A percentile compares a stretch with the other conserved stretches of the same genome.
Conservation (phyloP, 2,113 vertebrate species). For the Oxyruncus cristatus region DNA sequence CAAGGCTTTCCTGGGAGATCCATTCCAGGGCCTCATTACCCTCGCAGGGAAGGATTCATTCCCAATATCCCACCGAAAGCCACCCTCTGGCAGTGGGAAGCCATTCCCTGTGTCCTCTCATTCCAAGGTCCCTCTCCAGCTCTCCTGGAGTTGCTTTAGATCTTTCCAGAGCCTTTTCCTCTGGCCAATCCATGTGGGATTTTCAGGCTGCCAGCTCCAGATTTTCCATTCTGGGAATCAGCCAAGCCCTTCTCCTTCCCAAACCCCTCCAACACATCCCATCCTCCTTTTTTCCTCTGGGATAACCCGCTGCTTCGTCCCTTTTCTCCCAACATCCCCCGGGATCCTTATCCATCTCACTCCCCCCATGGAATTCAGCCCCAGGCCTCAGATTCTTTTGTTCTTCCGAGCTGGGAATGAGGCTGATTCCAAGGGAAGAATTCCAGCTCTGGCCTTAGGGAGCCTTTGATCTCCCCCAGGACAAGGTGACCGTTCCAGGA, state of each 20-base stretch:
- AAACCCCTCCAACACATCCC: neutral
- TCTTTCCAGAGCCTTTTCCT: neutral
- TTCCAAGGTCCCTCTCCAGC: neutral
- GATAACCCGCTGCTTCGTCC: neutral
- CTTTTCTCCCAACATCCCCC: neutral
- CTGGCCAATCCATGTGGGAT: neutral
- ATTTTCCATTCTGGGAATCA: neutral
- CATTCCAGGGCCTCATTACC: neutral
- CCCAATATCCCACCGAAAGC: neutral
- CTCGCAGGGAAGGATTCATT: neutral
- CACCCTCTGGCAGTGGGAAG: neutral
- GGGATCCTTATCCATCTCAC: neutral
- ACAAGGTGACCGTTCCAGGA: neutral
- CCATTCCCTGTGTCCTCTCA: neutral
- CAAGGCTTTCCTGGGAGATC: neutral
- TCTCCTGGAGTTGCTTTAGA: neutral
- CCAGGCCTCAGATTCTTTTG: rapidly evolving
- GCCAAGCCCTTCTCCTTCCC: neutral
- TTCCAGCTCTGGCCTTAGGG: neutral
- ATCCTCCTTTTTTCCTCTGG: neutral
- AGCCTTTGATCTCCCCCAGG: neutral
- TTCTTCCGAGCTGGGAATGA: neutral
- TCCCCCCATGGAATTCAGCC: neutral
- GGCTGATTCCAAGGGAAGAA: neutral
- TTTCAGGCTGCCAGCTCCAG: neutral